Evolutionary conservation across 2,888 invertebrate species (phyloP), one percentile per base, ranked within the genome.

Genomic region (Petrolisthes cinctipes): DNA sequence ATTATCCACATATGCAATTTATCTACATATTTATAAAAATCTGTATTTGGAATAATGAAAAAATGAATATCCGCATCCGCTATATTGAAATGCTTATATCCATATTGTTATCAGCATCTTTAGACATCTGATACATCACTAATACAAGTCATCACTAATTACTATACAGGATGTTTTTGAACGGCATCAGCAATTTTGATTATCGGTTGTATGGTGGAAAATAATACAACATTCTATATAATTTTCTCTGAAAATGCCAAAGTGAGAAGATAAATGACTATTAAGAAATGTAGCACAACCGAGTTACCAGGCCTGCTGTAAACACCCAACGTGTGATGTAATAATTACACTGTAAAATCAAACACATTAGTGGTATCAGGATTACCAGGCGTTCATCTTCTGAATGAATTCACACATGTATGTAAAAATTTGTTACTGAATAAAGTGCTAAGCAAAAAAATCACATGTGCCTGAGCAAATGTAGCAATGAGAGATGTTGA

Each of bases 201-300:
- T 11, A 71, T 71, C n/a, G n/a, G n/a, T 71, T 71, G 5, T 71
- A 71, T 71, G n/a, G 5, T 17, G 71, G 71, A 71, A n/a, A 71
- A 71, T 71, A 71, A 71, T 71, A 71, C n/a, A 71, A 71, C n/a
- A 71, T 71, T 71, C 71, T 71, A 71, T 71, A 17, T n/a, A 11
- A 7, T 71, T 71, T 71, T 71, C 71, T 71, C 71, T 71, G n/a
- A n/a, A 71, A 71, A 17, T 17, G 7, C 71, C n/a, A 11, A 17
- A 14, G 6, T 61, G 14, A 61, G 61, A 14, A 9, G 61, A 61
- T 61, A 14, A 61, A 61, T 14, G 6, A 71, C 7, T 71, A 71
- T 17, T 71, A 71, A 71, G 71, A 71, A 11, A 17, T 17, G 71
- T 71, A 71, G 71, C 7, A 17, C 71, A 71, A 71, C 71, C 9